Percentiles rank a stretch among this genome's conserved stretches.
Conservation (phyloP, 2,113 vertebrate species). For the Pholis gunnellus region DNA sequence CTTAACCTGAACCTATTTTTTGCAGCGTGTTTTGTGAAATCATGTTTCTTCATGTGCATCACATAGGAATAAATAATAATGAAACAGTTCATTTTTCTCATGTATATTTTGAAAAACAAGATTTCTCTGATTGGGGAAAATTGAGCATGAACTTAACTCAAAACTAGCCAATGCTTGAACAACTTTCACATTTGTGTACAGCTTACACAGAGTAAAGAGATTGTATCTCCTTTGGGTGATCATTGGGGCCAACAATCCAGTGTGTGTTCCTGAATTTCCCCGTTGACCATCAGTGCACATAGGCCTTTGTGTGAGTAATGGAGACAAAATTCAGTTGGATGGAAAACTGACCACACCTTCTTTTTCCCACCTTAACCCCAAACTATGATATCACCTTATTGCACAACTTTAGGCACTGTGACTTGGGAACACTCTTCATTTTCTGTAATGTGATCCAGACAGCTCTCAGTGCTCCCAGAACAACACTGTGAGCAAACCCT, state of each 20-base stretch:
- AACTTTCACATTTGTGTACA: neutral
- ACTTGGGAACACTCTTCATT: slow-evolving; percentile 58
- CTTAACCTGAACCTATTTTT: neutral
- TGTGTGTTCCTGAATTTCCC: slow-evolving; percentile 2
- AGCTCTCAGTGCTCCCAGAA: slow-evolving; percentile 47
- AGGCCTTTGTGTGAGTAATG: slow-evolving; percentile 18
- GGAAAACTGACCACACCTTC: slow-evolving; percentile 68
- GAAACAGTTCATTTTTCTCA: neutral
- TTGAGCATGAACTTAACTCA: neutral
- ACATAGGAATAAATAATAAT: neutral
- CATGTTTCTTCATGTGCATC: neutral
- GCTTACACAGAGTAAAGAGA: neutral
- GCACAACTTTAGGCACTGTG: slow-evolving; percentile 55
- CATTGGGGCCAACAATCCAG: neutral
- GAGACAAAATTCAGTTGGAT: slow-evolving; percentile 39
- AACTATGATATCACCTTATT: slow-evolving; percentile 75
- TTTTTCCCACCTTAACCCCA: slow-evolving; percentile 39
- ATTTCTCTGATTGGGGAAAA: neutral
- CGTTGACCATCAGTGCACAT: slow-evolving; percentile 5
- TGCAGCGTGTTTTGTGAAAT: neutral
- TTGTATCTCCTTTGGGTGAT: neutral
- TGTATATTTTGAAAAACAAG: neutral
- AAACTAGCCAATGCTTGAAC: neutral
- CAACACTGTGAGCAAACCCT: slow-evolving; percentile 46
- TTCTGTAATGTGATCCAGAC: slow-evolving; percentile 71